These are phyloP conservation scores for Herminia tarsipennalis DNA, from an alignment of 2,888 invertebrate species.

Conservation along the genomic window DNA sequence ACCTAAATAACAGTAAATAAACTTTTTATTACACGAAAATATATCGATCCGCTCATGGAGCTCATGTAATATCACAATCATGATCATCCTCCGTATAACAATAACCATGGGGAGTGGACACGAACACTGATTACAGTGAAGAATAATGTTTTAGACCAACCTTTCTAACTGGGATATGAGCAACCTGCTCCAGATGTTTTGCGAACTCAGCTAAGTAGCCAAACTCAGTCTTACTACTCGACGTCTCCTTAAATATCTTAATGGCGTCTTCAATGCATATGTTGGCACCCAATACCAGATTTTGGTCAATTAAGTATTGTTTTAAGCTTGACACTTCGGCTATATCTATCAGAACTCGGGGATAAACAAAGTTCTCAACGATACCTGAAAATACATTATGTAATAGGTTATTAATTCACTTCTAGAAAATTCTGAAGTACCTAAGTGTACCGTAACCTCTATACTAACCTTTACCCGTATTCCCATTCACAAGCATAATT, in stretches of 20 bases:
- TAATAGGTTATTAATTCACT: too few relatives aligned
- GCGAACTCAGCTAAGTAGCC: slow-evolving; percentile 82
- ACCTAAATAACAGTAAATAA: too few relatives aligned
- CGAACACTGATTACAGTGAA: too few relatives aligned
- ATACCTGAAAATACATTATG: slow-evolving; percentile 70
- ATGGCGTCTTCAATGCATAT: slow-evolving; percentile 84
- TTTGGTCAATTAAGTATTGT: slow-evolving; percentile 61
- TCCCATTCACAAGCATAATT: slow-evolving; percentile 88
- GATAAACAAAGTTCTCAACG: slow-evolving; percentile 62
- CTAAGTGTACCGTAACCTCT: too few relatives aligned
- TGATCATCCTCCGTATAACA: too few relatives aligned
- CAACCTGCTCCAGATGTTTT: slow-evolving; percentile 86
- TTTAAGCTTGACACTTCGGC: slow-evolving; percentile 67
- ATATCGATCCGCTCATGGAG: too few relatives aligned
- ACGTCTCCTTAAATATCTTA: slow-evolving; percentile 70
- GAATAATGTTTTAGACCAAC: slow-evolving; percentile 70
- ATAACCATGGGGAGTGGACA: too few relatives aligned
- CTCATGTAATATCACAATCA: too few relatives aligned
- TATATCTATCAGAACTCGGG: slow-evolving; percentile 67
- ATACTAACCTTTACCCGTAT: slow-evolving; percentile 90
- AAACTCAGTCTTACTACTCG: slow-evolving; percentile 69
- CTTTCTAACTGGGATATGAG: slow-evolving; percentile 87
- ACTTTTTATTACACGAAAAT: too few relatives aligned
- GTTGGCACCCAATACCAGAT: slow-evolving; percentile 84
- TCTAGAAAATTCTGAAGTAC: too few relatives aligned